Evolutionary conservation across 2,888 invertebrate genomes (phyloP), one percentile per base, ranked within the genome.

Genomic region (Xestia rhomboidea): DNA sequence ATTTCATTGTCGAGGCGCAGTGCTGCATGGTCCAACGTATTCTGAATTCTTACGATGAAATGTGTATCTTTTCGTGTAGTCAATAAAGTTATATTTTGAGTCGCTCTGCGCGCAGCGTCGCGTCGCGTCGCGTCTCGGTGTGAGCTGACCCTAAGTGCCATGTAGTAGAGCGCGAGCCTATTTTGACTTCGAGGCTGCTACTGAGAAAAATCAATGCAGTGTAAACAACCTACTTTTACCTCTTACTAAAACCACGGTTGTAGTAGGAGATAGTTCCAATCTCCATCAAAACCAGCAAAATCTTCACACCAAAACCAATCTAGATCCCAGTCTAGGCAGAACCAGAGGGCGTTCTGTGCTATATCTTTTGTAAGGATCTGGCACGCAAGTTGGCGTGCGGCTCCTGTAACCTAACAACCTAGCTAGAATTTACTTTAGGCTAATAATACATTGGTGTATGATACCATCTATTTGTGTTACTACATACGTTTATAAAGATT

Each of bases 361-460:
- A 89, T 90, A 90, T 91, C 90, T 90, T 78, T 77, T 27, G 49
- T 67, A 69, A 69, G 84, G 87, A 91, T 91, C 91, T 78, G 84
- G 83, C 93, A 93, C 93, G 93, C 93, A 77, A 93, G 83, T 73
- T 93, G 80, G 93, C 93, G 93, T 93, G 93, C 89, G 70, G 84
- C 85, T 87, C 85, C 84, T 82, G 82, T 88, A 84, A 87, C 89
- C 90, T 92, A 90, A 91, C 90, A 88, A 90, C 89, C 89, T 92
- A 90, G 84, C 88, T 83, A 87, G 90, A 90, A 91, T 88, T 88
- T 89, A 87, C 88, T 87, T 90, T 87, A 82, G 80, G 78, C 85
- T 90, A 88, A 87, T 89, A 88, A 83, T 84, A 83, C 83, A 81
- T 46, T 41, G 63, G 72, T n/a, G 6, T 38, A 74, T 82, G 81